phyloP scores from a whole-genome alignment of 2,113 vertebrate species.

The Crotalus viridis region DNA sequence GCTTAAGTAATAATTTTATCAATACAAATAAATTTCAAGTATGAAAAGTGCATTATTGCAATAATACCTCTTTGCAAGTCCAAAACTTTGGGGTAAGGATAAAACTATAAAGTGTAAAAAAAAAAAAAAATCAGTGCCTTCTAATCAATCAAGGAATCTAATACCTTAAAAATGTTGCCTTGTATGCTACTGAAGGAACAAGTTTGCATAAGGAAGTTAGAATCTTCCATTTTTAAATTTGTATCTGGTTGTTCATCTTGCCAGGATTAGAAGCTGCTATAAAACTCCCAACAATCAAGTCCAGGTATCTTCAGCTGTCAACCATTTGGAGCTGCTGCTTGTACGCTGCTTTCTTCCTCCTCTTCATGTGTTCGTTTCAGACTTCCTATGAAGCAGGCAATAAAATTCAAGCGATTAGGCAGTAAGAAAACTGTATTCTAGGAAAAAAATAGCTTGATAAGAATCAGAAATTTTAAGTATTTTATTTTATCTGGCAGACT shows the following conservation, averaged over 20 bases:
- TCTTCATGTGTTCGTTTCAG: slow-evolving; percentile 91
- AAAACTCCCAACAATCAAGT: slow-evolving; percentile 39
- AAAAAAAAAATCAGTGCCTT: slow-evolving; percentile 75
- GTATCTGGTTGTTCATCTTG: slow-evolving; percentile 32
- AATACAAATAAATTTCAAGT: slow-evolving; percentile 92
- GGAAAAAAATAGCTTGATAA: neutral
- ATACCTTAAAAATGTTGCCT: slow-evolving; percentile 71
- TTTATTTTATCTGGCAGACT: neutral
- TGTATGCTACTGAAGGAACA: slow-evolving; percentile 70
- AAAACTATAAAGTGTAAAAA: slow-evolving; percentile 89
- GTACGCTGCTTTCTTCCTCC: slow-evolving; percentile 91
- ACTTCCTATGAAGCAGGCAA: slow-evolving; percentile 77
- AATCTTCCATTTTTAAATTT: slow-evolving; percentile 54
- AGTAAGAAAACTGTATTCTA: neutral
- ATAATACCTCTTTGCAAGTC: slow-evolving; percentile 98
- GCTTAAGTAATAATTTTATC: slow-evolving; percentile 79
- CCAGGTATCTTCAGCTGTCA: slow-evolving; percentile 60
- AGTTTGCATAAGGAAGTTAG: slow-evolving; percentile 69
- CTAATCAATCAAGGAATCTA: slow-evolving; percentile 73
- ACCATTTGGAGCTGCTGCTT: slow-evolving; percentile 89
- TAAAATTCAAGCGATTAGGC: neutral
- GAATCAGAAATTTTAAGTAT: neutral
- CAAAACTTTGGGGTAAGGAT: slow-evolving; percentile 96
- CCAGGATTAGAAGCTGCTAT: slow-evolving; percentile 51
- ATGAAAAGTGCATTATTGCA: slow-evolving; percentile 99